Evolutionary conservation across 2,888 invertebrate genomes (phyloP).

Genomic region (Euzophera pinguis): DNA sequence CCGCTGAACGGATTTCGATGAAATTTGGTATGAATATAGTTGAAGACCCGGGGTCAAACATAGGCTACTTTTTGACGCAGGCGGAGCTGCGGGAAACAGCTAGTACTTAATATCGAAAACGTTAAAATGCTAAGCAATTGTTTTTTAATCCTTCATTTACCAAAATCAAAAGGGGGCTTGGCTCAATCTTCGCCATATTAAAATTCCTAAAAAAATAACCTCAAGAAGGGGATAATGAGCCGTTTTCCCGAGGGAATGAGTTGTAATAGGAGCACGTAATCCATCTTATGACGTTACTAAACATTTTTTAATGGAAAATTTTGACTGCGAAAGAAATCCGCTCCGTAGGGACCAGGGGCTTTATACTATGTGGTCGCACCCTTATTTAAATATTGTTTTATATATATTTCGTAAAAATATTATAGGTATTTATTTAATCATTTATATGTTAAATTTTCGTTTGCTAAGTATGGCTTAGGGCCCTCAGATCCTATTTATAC

Average conservation of each 20-base stretch:
- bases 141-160: neutral
- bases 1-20: too few species aligned
- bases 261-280: constrained; percentile 68
- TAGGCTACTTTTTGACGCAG: too few species aligned
- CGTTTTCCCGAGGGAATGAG: constrained; percentile 51
- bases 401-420: too few species aligned
- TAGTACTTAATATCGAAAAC: too few species aligned
- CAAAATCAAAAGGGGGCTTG: neutral
- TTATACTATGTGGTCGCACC: constrained; percentile 23
- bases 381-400: neutral
- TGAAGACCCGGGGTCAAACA: too few species aligned
- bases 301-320: constrained; percentile 69
- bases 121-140: too few species aligned
- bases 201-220: constrained; percentile 34
- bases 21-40: too few species aligned
- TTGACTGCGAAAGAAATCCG: constrained; percentile 59
- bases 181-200: constrained; percentile 19
- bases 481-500: too few species aligned
- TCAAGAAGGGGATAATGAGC: constrained; percentile 55
- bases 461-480: too few species aligned
- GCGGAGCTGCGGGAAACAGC: too few species aligned
- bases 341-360: constrained; percentile 39
- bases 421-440: too few species aligned
- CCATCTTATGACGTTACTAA: constrained; percentile 69
- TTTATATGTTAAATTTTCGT: too few species aligned